These are phyloP conservation scores for cat (Felis catus) DNA, from an alignment of 2,113 vertebrate species.

Conservation along the genomic window F.catus_Fca126_mat1.0 CM031417.1:143296501-143297000, in stretches of 20 bases:
- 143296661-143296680: neutral
- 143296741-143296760: accelerated
- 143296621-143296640: neutral
- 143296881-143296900: neutral
- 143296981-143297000: accelerated
- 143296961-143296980: neutral
- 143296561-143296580: too few species aligned
- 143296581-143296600: too few species aligned
- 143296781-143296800: neutral
- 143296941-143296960: neutral
- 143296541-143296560: too few species aligned
- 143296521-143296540: too few species aligned
- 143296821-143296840: neutral
- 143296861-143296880: neutral
- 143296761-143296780: neutral
- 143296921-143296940: too few species aligned
- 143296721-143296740: neutral
- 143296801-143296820: neutral
- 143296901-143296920: neutral
- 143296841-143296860: neutral
- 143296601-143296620: neutral
- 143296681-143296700: too few species aligned
- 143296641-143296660: neutral
- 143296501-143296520: too few species aligned
- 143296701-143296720: neutral